phyloP scores from a whole-genome alignment of 2,113 vertebrate species.

The Odobenus rosmarus region DNA sequence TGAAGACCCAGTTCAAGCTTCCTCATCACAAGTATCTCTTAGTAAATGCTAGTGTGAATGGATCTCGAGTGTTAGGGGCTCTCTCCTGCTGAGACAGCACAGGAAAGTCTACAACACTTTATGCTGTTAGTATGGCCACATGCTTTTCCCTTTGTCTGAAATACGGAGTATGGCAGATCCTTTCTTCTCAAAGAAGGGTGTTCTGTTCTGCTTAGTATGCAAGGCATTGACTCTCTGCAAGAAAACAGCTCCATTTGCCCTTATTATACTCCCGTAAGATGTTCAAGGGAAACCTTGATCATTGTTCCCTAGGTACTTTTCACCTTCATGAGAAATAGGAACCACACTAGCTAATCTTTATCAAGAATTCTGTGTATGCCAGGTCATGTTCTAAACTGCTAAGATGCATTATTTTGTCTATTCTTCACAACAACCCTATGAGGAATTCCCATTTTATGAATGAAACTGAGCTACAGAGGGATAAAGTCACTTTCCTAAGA shows the following conservation, averaged over 20 bases:
- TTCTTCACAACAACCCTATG: not conserved
- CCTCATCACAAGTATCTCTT: constrained; percentile 35
- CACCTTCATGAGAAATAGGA: not conserved
- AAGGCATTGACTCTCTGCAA: not conserved
- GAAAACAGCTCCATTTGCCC: not conserved
- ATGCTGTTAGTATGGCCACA: not conserved
- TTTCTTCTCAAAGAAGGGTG: not conserved
- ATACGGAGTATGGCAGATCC: not conserved
- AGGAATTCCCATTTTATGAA: not conserved
- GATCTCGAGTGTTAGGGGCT: too few relatives aligned
- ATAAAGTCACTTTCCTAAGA: not conserved
- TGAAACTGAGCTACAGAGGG: not conserved
- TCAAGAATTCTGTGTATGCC: not conserved
- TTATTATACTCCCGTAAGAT: not conserved
- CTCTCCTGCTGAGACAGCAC: not conserved
- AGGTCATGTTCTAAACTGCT: not conserved
- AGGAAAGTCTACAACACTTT: not conserved
- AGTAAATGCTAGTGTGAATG: not conserved
- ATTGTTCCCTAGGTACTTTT: not conserved
- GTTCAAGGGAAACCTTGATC: not conserved
- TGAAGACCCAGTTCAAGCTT: constrained; percentile 51
- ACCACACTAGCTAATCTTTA: not conserved
- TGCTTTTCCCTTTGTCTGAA: not conserved
- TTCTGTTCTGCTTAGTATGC: not conserved
- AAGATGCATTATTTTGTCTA: not conserved